Conservation (phyloP, 1,140 invertebrate genomes). For the Bombus haemorrhoidalis region DNA sequence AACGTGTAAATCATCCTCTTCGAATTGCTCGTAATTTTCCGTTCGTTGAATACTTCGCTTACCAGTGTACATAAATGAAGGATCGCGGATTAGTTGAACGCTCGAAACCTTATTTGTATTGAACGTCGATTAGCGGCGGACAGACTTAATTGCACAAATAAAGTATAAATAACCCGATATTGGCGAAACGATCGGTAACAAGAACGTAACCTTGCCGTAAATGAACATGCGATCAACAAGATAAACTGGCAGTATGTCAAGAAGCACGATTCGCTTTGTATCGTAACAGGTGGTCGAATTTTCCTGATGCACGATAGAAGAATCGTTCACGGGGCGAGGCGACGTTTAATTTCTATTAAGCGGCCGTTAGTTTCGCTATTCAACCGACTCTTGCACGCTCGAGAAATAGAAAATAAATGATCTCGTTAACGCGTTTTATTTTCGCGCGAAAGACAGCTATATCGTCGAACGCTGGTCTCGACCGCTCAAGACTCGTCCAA, state of each 20-base stretch:
- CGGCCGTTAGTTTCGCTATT: neutral
- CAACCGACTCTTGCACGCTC: neutral
- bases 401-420: neutral
- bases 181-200: neutral
- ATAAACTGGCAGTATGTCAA: constrained; percentile 33
- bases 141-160: neutral
- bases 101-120: neutral
- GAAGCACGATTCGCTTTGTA: constrained; percentile 1
- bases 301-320: neutral
- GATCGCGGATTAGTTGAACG: too few relatives aligned
- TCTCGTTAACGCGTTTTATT: neutral
- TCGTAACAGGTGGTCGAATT: constrained; percentile 62
- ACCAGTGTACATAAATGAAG: neutral
- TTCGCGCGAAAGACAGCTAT: neutral
- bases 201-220: constrained; percentile 1
- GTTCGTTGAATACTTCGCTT: neutral
- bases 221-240: neutral
- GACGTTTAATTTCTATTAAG: neutral
- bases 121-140: neutral
- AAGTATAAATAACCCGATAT: constrained; percentile 15
- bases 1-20: neutral
- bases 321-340: neutral
- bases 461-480: neutral
- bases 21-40: neutral
- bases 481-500: neutral